Evolutionary conservation across 2,113 vertebrate genomes (phyloP).

Genomic region (Chionis minor): DNA sequence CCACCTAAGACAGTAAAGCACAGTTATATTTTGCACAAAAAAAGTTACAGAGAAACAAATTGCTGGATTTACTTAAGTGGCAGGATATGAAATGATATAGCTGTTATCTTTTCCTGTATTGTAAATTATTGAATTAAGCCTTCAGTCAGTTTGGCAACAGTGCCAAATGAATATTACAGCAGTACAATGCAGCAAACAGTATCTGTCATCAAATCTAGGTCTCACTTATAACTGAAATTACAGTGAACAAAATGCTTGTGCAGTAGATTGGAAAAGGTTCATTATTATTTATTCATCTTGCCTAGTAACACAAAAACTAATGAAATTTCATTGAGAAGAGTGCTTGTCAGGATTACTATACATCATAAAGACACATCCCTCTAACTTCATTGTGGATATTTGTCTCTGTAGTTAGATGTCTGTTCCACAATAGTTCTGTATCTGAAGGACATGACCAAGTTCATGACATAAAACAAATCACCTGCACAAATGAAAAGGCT

Average conservation of each 20-base stretch:
- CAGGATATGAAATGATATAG: constrained; percentile 57
- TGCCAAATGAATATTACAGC: constrained; percentile 29
- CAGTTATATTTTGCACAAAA: background rate
- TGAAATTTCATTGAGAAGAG: constrained; percentile 31
- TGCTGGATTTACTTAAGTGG: constrained; percentile 33
- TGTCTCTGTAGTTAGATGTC: constrained; percentile 36
- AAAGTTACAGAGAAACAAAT: background rate
- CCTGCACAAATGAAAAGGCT: background rate
- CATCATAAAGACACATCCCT: constrained; percentile 23
- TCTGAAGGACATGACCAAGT: constrained; percentile 40
- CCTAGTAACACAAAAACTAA: background rate
- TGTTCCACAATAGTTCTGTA: background rate
- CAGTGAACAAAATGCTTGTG: constrained; percentile 18
- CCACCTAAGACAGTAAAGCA: background rate
- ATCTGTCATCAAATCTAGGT: constrained; percentile 16
- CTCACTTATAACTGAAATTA: constrained; percentile 39
- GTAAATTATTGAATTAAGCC: constrained; percentile 61
- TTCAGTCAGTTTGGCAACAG: constrained; percentile 47
- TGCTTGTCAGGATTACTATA: background rate
- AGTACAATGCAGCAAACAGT: constrained; percentile 28
- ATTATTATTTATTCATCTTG: constrained; percentile 63
- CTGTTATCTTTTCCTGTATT: constrained; percentile 39
- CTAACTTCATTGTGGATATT: constrained; percentile 23
- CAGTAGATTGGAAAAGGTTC: constrained; percentile 23
- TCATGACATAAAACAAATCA: constrained; percentile 29